Conservation (phyloP, 2,797 vertebrate species). For the Delichon dasypus region DNA sequence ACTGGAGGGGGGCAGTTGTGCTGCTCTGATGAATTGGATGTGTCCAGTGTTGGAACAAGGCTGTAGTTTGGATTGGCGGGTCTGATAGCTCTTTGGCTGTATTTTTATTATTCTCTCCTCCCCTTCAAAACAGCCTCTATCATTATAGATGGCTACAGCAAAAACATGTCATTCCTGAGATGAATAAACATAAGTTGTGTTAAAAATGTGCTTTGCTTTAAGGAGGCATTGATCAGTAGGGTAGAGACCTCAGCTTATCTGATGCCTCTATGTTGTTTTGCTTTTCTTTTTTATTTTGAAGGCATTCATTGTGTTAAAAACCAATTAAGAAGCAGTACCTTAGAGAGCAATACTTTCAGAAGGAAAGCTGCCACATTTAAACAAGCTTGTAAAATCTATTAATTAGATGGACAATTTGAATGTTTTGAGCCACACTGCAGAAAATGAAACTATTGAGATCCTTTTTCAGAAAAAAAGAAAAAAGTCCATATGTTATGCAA, state of each 20-base stretch:
- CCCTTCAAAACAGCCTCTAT: background rate
- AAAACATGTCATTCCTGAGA: background rate
- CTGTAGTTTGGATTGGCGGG: slow-evolving; percentile 12
- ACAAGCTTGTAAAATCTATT: background rate
- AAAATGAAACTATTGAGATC: background rate
- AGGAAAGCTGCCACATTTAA: background rate
- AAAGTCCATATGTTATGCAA: background rate
- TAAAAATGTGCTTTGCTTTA: slow-evolving; percentile 27
- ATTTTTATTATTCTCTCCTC: slow-evolving; percentile 20
- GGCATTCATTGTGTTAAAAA: background rate
- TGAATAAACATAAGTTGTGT: background rate
- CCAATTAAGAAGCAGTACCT: background rate
- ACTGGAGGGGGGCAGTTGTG: background rate
- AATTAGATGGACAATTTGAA: background rate
- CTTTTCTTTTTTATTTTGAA: slow-evolving; percentile 16
- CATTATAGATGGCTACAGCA: background rate
- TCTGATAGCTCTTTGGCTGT: background rate
- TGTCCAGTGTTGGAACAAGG: background rate
- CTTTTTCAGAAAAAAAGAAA: background rate
- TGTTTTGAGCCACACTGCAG: background rate
- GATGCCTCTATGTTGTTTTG: background rate
- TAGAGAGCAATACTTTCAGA: background rate
- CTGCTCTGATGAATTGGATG: background rate
- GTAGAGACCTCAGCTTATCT: background rate
- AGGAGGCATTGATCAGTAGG: background rate